Conservation (phyloP, 2,113 vertebrate genomes). For the Pteruthius melanotis region DNA sequence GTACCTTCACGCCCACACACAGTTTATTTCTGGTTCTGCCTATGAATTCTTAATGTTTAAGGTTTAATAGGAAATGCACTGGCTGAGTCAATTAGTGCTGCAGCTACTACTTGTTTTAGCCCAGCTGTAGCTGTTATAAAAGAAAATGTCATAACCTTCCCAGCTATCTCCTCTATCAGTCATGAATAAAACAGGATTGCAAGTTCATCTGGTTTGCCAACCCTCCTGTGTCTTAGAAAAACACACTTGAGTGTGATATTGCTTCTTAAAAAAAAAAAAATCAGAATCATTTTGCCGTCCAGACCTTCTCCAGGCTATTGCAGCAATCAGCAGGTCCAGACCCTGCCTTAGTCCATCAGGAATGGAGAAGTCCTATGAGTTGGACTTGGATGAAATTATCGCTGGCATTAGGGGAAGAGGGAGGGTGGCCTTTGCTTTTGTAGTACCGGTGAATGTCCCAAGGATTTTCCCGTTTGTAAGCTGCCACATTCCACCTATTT, state of each 20-base stretch:
- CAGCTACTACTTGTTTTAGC: background rate
- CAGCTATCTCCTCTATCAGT: background rate
- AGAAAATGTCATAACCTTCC: background rate
- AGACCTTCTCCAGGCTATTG: background rate
- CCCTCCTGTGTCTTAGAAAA: background rate
- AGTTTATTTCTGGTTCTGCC: conserved; percentile 34
- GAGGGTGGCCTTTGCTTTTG: background rate
- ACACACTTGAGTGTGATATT: background rate
- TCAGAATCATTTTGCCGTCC: background rate
- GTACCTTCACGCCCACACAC: background rate
- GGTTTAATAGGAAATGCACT: conserved; percentile 8
- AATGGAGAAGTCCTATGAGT: background rate
- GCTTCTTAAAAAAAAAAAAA: background rate
- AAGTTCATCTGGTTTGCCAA: background rate
- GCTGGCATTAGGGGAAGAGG: background rate
- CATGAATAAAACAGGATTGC: background rate
- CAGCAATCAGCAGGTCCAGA: background rate
- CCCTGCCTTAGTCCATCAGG: accelerated
- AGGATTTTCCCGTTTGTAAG: background rate
- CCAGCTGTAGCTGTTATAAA: background rate
- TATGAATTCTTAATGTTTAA: conserved; percentile 28
- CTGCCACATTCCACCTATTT: background rate
- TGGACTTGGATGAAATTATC: background rate
- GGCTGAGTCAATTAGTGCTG: conserved; percentile 3
- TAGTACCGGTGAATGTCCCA: background rate